phyloP scores from a whole-genome alignment of 92 coral and sea anemone species.

The Parazoanthus atlanticus region DNA sequence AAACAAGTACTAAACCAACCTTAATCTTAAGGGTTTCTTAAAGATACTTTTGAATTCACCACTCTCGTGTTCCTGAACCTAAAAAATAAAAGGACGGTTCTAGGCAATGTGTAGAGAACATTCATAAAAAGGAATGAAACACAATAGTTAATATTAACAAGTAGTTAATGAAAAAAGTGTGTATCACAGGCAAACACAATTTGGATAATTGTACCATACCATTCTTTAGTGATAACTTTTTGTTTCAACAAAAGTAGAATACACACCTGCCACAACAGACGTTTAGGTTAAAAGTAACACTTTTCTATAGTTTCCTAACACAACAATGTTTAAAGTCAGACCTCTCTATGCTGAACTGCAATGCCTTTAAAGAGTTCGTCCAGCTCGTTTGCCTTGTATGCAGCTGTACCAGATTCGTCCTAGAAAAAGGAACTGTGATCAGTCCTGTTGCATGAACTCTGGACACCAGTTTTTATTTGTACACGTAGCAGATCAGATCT shows the following conservation, averaged over 20 bases:
- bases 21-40: not conserved
- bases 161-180: no score
- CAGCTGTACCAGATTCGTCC: slow-evolving; percentile 20
- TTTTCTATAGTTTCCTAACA: no score
- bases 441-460: not conserved
- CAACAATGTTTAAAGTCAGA: not conserved
- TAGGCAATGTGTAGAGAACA: not conserved
- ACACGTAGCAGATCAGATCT: no score
- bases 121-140: no score
- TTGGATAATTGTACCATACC: no score
- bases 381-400: not conserved
- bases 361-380: not conserved
- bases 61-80: not conserved
- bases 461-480: no score
- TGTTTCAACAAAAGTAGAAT: no score
- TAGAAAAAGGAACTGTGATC: not conserved
- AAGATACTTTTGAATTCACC: slow-evolving; percentile 10
- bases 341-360: slow-evolving; percentile 26
- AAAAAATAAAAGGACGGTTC: not conserved
- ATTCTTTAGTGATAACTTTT: no score
- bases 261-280: no score
- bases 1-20: not conserved
- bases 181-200: no score
- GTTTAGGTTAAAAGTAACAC: no score
- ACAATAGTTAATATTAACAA: no score